These are phyloP conservation scores for Amia ocellicauda DNA, from an alignment of 2,113 vertebrate genomes.

Conservation along the genomic window DNA sequence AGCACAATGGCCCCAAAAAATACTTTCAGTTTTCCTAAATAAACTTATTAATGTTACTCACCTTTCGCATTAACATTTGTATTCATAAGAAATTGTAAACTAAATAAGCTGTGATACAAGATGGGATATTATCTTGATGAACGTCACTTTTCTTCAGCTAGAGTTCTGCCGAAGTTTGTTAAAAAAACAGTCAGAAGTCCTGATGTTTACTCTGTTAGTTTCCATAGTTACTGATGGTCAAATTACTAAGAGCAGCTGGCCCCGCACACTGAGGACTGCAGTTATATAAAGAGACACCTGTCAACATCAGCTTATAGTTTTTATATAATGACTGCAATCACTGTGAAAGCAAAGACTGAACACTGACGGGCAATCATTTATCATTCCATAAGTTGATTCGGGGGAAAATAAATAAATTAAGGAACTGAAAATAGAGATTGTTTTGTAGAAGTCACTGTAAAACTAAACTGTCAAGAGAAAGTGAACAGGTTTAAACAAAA, in stretches of 20 bases:
- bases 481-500: neutral
- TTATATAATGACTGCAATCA: neutral
- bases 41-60: too few relatives aligned
- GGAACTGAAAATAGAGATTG: neutral
- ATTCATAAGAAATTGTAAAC: too few relatives aligned
- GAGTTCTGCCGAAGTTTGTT: too few relatives aligned
- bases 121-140: too few relatives aligned
- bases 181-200: too few relatives aligned
- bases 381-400: neutral
- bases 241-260: slow-evolving; percentile 24
- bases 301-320: slow-evolving; percentile 11
- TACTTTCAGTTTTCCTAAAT: too few relatives aligned
- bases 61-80: too few relatives aligned
- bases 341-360: neutral
- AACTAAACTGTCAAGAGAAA: neutral
- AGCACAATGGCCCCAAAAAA: too few relatives aligned
- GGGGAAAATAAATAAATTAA: neutral
- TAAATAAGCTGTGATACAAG: too few relatives aligned
- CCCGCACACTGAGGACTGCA: neutral
- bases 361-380: neutral
- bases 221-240: slow-evolving; percentile 14
- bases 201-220: slow-evolving; percentile 10
- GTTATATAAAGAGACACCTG: slow-evolving; percentile 18
- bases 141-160: too few relatives aligned
- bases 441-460: neutral